Evolutionary conservation across 2,113 vertebrate genomes (phyloP), one percentile per base, ranked within the genome.

Genomic region (Orthochromis malagaraziensis): DNA sequence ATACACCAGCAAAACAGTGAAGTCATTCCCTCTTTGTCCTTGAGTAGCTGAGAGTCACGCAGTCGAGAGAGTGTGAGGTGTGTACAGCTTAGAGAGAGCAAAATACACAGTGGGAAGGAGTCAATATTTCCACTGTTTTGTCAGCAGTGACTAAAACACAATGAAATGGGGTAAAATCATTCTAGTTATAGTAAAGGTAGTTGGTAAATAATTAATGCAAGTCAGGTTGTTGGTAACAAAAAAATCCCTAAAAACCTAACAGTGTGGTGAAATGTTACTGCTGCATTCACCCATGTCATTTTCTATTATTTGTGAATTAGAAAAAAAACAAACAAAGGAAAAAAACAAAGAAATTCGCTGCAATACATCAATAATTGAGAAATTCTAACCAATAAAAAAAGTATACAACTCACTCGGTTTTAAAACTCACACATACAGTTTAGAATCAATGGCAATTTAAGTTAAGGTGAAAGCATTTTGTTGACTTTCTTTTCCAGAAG

Each of bases 21-120:
- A 93, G 91, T 95, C 92, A 95, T 92, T 91, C 88, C 63, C 26
- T 87, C 85, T 93, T 86, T 91, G 93, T 95, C 95, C 95, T 96
- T 94, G 94, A 92, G 14, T 84, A 83, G 83, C 89, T 82, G 65
- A 53, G 85, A 82, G 88, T 75, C 49, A 10, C 24, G 9, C 63
- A 75, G 83, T 90, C 57, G 38, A 75, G 79, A 49, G 80, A 51
- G 70, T 55, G 63, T 65, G 88, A 85, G 49, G 49, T 81, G 80
- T 84, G 88, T 35, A 12, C 26, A 31, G 92, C 77, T 35, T 65
- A 26, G 21, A 31, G 8, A 65, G 54, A 83, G 84, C 49, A 58
- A 83, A 87, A 79, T 6, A 60, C 68, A 82, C 8, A 6, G 35
- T 4, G 42, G 45, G 57, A 65, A 68, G 77, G 24, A 79, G 51